Percentiles rank a stretch among this genome's conserved stretches.
Evolutionary conservation across 2,888 invertebrate genomes (phyloP).

Genomic region (Altica lythri): DNA sequence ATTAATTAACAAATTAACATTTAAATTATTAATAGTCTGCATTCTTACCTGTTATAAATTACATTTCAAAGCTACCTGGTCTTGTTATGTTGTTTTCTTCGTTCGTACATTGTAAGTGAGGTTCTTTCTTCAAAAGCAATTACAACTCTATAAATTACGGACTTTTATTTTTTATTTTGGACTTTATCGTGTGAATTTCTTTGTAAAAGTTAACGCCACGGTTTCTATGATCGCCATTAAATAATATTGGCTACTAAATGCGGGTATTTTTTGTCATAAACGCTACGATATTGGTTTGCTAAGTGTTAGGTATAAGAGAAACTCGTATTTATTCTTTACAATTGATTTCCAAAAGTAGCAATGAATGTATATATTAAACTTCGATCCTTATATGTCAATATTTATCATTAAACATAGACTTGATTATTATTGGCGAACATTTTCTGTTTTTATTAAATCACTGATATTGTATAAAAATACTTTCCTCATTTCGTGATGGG

Average conservation of each 20-base stretch:
- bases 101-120: constrained; percentile 31
- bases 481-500: too few relatives aligned
- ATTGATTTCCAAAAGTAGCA: too few relatives aligned
- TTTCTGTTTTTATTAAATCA: too few relatives aligned
- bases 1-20: constrained; percentile 61
- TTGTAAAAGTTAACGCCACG: constrained; percentile 28
- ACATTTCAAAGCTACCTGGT: constrained; percentile 44
- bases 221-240: not conserved
- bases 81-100: constrained; percentile 38
- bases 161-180: constrained; percentile 29
- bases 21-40: constrained; percentile 59
- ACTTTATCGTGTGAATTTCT: constrained; percentile 33
- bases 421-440: too few relatives aligned
- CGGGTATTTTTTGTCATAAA: not conserved
- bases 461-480: too few relatives aligned
- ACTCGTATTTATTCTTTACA: not conserved
- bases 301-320: not conserved
- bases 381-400: too few relatives aligned
- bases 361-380: too few relatives aligned
- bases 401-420: too few relatives aligned
- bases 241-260: constrained; percentile 1
- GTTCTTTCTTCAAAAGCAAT: constrained; percentile 43
- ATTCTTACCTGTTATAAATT: constrained; percentile 54
- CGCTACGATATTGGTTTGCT: not conserved
- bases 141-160: constrained; percentile 44